Base-by-base conservation (phyloP, 2,113 vertebrate genomes). In the Brevimyrus niger region DNA sequence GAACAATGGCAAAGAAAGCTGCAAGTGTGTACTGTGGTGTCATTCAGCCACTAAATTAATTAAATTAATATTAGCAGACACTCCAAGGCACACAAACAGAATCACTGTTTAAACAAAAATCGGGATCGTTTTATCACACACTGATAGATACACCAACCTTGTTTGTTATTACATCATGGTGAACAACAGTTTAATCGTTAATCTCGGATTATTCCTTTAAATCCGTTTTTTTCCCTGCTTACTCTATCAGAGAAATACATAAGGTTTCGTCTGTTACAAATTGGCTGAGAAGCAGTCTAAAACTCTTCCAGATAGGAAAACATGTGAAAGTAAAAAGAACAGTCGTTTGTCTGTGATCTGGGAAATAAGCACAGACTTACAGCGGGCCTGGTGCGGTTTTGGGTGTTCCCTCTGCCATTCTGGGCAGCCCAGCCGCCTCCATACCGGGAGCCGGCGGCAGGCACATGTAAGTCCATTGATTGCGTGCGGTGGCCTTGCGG, bases 381-480 rank as follows among this genome's bases (percentile, higher is more conserved):
- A 42, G 42, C 27, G 23, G 89, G 80, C 80, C 46, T 51, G 84
- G 35, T 53, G 87, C 19, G 89, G 44, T 90, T 89, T 21, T 89
- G 90, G 69, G 94, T 21, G 88, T 58, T 92, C 82, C 38, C 91
- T 0, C 46, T 53, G 0, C 86, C 46, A 0, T 86, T 15, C 86
- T 91, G 69, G 4, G 86, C 88, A 88, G 9, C 92, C 23, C 94
- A 91, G 31, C 95, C 94, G 89, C 94, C 82, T 8, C 89, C 35
- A 89, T 93, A 93, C n/a, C 91, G 91, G 88, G 90, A 91, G 15
- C 89, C 89, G 61, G 92, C 91, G 84, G 91, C 90, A 21, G 93
- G 91, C 87, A 94, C 69, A 38, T 17, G 93, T 80, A 92, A 58
- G 35, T 96, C 94, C 96, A 96, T 96, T 88, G 44, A 89, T 88